Evolutionary conservation across 2,888 invertebrate genomes (phyloP).

Genomic region (Watsonalla cultraria): DNA sequence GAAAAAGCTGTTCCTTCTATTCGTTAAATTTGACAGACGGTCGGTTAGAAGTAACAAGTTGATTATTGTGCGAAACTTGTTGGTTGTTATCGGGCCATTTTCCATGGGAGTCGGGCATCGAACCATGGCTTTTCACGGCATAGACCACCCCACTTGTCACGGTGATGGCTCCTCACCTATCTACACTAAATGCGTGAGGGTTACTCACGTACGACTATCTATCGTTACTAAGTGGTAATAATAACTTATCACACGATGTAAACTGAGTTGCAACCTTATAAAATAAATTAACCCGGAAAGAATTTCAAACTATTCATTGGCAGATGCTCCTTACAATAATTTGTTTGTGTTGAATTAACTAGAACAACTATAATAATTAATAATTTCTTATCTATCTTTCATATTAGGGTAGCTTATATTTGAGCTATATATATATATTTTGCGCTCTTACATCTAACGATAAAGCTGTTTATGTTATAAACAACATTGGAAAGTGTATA

Average conservation of each 20-base stretch:
- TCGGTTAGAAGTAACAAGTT: constrained; percentile 20
- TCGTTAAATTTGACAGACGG: neutral
- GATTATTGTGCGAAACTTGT: constrained; percentile 37
- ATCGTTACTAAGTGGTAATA: too few species aligned
- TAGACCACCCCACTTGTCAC: constrained; percentile 74
- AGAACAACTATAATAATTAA: too few species aligned
- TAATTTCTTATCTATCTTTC: too few species aligned
- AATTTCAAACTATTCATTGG: too few species aligned
- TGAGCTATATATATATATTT: too few species aligned
- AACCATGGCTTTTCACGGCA: constrained; percentile 63
- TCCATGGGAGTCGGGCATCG: constrained; percentile 54
- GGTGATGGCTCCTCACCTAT: constrained; percentile 47
- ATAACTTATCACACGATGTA: too few species aligned
- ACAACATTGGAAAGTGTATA: neutral
- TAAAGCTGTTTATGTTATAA: neutral
- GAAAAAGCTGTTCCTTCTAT: neutral
- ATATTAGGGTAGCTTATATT: too few species aligned
- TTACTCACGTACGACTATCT: neutral
- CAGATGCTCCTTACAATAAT: too few species aligned
- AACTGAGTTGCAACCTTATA: too few species aligned
- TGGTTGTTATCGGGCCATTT: constrained; percentile 45
- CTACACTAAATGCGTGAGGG: neutral
- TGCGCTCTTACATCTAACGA: neutral
- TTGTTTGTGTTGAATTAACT: too few species aligned
- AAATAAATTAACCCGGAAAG: too few species aligned